Base-by-base conservation (phyloP, 1,140 invertebrate genomes). In the Sycophaga agraensis region DNA sequence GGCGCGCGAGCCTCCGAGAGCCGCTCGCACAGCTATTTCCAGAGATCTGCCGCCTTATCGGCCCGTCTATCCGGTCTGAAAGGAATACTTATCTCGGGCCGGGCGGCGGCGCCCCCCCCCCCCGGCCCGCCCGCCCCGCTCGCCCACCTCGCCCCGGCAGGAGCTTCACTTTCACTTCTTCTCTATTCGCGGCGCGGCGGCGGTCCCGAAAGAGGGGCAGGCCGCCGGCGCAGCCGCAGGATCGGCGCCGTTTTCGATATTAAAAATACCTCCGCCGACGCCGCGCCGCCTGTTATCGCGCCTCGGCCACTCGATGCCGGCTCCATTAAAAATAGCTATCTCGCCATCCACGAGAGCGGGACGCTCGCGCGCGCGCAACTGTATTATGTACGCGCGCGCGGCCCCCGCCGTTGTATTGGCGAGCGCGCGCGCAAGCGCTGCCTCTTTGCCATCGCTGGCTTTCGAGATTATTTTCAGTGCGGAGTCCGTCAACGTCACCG, bases 311-410 rank as follows among this genome's bases (percentile, higher is more conserved):
- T 78, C 69, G 67, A 68, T 69, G 69, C 63, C 74, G 72, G 67
- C 66, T 72, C 70, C 68, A 77, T 75, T 74, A 77, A 77, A 78
- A 76, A 77, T 69, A 77, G 74, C 73, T 76, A 76, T 79, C 73
- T 76, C 71, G 72, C 73, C 68, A 43, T 45, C 48, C 58, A 26
- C 16, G 28, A 39, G 37, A 50, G 37, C 40, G 31, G 26, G 22
- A 37, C 39, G n/a, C n/a, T n/a, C n/a, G n/a, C n/a, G n/a, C n/a
- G n/a, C n/a, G 48, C 35, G 31, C 40, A 53, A 53, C 49, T 59
- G 46, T 59, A 35, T 35, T 53, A 21, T 42, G 22, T n/a, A 11
- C 35, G 2, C 8, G 2, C 35, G 12, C 5, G 12, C 24, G 45
- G 12, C n/a, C n/a, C n/a, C n/a, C n/a, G n/a, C n/a, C n/a, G n/a